Evolutionary conservation across 30 jellyfish, hydroid and myxozoan genomes (phyloP), one percentile per base, ranked within the genome.

Genomic region (Sanderia malayensis): DNA sequence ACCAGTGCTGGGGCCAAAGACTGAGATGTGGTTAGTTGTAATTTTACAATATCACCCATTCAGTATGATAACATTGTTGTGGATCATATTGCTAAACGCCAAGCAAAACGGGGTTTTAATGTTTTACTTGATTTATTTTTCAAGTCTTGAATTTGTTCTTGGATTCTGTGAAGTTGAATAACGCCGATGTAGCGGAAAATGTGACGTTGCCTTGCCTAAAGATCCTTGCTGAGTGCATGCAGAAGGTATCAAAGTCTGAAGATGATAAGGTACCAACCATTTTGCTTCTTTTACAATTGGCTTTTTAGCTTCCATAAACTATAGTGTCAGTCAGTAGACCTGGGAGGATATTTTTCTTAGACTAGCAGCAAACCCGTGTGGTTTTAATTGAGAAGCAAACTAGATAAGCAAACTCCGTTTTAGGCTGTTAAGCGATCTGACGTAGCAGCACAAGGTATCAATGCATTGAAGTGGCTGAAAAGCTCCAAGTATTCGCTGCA

Each of bases 21-120:
- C 71, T 89, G 13, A 74, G 93, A 0, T 89, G 97, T 45, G 97
- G 97, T 89, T 75, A 19, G 90, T n/a, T n/a, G n/a, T n/a, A n/a
- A n/a, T n/a, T n/a, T n/a, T n/a, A n/a, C n/a, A n/a, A n/a, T n/a
- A n/a, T n/a, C n/a, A n/a, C n/a, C n/a, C n/a, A n/a, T n/a, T n/a
- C n/a, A n/a, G n/a, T n/a, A n/a, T n/a, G n/a, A n/a, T n/a, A n/a
- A n/a, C n/a, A n/a, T n/a, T n/a, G n/a, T n/a, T n/a, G n/a, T n/a
- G n/a, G n/a, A n/a, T n/a, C n/a, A n/a, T n/a, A n/a, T n/a, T n/a
- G n/a, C n/a, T n/a, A n/a, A n/a, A n/a, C n/a, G n/a, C n/a, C n/a
- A n/a, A n/a, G n/a, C n/a, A n/a, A n/a, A n/a, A n/a, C n/a, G n/a
- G n/a, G n/a, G n/a, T n/a, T n/a, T n/a, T n/a, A n/a, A n/a, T n/a